These are phyloP conservation scores for Diuraphis noxia DNA, from an alignment of 1,140 invertebrate genomes.

Conservation along the genomic window DNA sequence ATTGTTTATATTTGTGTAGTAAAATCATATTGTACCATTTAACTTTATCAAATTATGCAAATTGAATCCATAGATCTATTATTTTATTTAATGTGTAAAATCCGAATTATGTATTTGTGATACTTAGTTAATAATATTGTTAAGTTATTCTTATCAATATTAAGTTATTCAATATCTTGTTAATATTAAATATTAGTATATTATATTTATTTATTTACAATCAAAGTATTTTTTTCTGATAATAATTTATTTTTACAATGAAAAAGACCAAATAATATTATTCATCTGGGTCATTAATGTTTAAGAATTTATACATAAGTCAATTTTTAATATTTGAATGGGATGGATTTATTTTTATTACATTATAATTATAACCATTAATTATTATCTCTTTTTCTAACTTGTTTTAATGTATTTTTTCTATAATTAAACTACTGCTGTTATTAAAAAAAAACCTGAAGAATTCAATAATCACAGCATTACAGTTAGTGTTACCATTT, in stretches of 20 bases:
- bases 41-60: neutral
- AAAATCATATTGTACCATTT: constrained; percentile 36
- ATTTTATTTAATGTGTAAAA: constrained; percentile 3
- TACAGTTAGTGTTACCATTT: constrained; percentile 26
- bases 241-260: constrained; percentile 15
- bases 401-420: neutral
- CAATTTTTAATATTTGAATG: constrained; percentile 39
- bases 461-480: neutral
- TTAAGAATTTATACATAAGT: constrained; percentile 48
- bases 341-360: constrained; percentile 33
- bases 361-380: constrained; percentile 18
- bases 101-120: constrained; percentile 52
- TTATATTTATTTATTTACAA: constrained; percentile 30
- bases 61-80: neutral
- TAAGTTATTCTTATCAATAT: constrained; percentile 23
- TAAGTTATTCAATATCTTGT: constrained; percentile 27
- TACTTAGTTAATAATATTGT: constrained; percentile 39
- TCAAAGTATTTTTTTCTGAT: constrained; percentile 37
- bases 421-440: neutral
- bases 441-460: neutral
- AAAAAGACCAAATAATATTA: constrained; percentile 6
- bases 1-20: constrained; percentile 41
- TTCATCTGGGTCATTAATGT: neutral
- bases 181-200: constrained; percentile 40
- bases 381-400: neutral